A percentile compares a stretch with the other conserved stretches of the same genome.
phyloP scores from a whole-genome alignment of 2,113 vertebrate genomes.

The Epinephelus moara region DNA sequence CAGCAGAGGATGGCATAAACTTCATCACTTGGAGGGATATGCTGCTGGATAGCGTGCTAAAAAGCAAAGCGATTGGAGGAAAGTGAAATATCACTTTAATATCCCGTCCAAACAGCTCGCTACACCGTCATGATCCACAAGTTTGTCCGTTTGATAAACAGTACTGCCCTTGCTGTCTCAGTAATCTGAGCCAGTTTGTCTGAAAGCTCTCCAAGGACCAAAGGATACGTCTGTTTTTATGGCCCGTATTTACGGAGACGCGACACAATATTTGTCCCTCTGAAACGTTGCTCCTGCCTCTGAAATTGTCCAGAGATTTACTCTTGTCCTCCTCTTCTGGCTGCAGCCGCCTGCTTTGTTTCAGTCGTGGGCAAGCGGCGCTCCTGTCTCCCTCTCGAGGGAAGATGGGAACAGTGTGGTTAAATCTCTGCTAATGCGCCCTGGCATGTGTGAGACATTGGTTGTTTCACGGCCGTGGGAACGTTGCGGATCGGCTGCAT shows the following conservation, averaged over 20 bases:
- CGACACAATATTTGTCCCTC: conserved; percentile 64
- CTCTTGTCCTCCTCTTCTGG: conserved; percentile 15
- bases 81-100: conserved; percentile 68
- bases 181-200: conserved; percentile 64
- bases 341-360: not conserved
- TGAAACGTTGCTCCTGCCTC: conserved; percentile 40
- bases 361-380: not conserved
- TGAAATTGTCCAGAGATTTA: conserved; percentile 63
- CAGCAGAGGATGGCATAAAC: not conserved
- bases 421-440: conserved; percentile 42
- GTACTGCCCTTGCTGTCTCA: conserved; percentile 43
- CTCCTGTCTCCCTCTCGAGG: conserved; percentile 12
- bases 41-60: not conserved
- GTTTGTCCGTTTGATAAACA: conserved; percentile 67
- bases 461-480: conserved; percentile 38
- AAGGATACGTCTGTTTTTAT: conserved; percentile 67
- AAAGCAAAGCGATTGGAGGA: not conserved
- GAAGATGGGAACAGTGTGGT: conserved; percentile 13
- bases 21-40: conserved; percentile 32
- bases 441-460: not conserved
- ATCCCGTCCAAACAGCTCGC: conserved; percentile 35
- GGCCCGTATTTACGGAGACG: conserved; percentile 66
- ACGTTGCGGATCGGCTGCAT: conserved; percentile 1
- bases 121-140: conserved; percentile 31
- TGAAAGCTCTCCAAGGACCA: conserved; percentile 61